phyloP scores from a whole-genome alignment of 2,888 invertebrate species.

The Melipona beecheii region DNA sequence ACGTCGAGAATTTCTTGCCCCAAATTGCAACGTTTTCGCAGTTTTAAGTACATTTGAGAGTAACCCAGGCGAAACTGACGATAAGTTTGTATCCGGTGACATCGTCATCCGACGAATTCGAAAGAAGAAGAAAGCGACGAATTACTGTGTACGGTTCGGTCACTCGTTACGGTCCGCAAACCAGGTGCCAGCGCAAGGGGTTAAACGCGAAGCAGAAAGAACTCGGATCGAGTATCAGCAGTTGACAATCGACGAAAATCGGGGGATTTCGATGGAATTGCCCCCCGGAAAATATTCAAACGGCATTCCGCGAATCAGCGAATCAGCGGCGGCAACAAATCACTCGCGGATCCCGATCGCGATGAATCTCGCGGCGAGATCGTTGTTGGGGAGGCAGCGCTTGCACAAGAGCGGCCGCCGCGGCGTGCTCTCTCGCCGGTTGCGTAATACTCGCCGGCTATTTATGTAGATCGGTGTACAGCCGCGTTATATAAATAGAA shows the following conservation, averaged over 20 bases:
- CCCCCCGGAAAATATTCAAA: background rate
- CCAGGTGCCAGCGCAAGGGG: no score
- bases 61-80: background rate
- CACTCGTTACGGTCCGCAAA: no score
- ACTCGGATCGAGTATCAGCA: no score
- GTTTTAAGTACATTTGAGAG: no score
- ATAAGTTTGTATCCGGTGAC: no score
- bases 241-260: background rate
- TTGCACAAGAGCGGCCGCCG: slow-evolving; percentile 35
- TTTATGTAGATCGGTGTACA: slow-evolving; percentile 70
- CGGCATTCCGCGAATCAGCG: slow-evolving; percentile 36
- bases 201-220: no score
- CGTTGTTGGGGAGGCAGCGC: slow-evolving; percentile 26
- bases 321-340: slow-evolving; percentile 32
- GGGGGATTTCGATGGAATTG: background rate
- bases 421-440: slow-evolving; percentile 28
- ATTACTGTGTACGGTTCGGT: no score
- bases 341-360: slow-evolving; percentile 35
- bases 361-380: slow-evolving; percentile 28
- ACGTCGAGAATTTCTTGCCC: no score
- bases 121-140: no score
- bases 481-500: slow-evolving; percentile 71
- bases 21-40: no score
- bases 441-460: slow-evolving; percentile 67
- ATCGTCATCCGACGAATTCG: no score